Evolutionary conservation across 2,113 vertebrate genomes (phyloP).

Genomic region (Ailuropoda melanoleuca): DNA sequence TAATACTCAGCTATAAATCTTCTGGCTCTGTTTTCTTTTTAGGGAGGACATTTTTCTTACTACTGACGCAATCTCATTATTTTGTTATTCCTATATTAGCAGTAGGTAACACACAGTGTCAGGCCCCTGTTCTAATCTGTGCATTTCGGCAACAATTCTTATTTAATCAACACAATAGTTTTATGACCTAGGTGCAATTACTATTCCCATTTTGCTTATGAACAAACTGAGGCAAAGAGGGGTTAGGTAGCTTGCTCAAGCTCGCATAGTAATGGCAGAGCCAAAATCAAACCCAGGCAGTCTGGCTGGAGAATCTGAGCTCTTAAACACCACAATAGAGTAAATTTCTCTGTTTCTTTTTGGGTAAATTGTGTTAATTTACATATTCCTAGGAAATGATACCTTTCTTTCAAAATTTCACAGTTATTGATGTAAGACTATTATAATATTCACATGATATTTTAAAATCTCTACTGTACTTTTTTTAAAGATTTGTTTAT

Average conservation of each 20-base stretch:
- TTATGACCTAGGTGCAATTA: not conserved
- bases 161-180: not conserved
- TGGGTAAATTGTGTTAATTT: not conserved
- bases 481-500: too few species aligned
- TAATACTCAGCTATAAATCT: not conserved
- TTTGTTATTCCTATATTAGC: not conserved
- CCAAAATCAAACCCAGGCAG: not conserved
- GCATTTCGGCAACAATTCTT: not conserved
- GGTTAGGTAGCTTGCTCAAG: not conserved
- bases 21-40: conserved; percentile 11
- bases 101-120: not conserved
- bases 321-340: not conserved
- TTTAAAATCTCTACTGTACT: not conserved
- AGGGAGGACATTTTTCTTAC: not conserved
- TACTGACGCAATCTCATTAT: not conserved
- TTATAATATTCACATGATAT: not conserved
- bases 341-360: not conserved
- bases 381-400: not conserved
- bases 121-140: not conserved
- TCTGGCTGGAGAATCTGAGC: not conserved
- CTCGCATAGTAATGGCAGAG: not conserved
- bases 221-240: not conserved
- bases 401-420: not conserved
- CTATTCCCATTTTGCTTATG: not conserved
- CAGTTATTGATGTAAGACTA: not conserved